These are phyloP conservation scores for Thripadectes ignobilis DNA, from an alignment of 2,797 vertebrate species.

Conservation along the genomic window DNA sequence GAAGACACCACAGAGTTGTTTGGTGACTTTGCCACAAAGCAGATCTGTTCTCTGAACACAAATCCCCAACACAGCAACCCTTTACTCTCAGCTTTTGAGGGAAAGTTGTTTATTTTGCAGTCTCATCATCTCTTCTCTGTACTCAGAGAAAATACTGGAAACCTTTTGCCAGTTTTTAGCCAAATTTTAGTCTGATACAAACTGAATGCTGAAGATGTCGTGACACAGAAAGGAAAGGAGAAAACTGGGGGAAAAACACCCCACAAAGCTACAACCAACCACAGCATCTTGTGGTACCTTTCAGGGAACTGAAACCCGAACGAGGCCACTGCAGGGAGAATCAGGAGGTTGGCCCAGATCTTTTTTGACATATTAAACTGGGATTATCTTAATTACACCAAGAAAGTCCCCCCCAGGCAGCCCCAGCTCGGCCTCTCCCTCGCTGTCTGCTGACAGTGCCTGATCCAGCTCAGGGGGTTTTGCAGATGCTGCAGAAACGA, in stretches of 20 bases:
- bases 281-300: background rate
- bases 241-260: background rate
- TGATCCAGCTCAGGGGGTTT: background rate
- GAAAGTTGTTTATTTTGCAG: background rate
- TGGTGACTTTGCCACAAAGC: background rate
- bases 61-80: background rate
- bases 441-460: background rate
- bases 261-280: background rate
- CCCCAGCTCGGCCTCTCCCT: background rate
- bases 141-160: background rate
- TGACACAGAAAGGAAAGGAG: background rate
- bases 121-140: too few relatives aligned
- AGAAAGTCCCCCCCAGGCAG: background rate
- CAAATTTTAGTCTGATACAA: background rate
- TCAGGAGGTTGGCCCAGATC: accelerated
- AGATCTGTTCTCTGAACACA: background rate
- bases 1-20: background rate
- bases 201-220: too few relatives aligned
- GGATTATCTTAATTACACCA: background rate
- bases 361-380: background rate
- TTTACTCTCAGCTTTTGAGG: background rate
- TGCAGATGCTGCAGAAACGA: background rate
- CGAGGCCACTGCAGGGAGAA: background rate
- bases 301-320: background rate
- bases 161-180: background rate